phyloP scores from a whole-genome alignment of 2,888 invertebrate species.

The Lycophotia porphyrea region DNA sequence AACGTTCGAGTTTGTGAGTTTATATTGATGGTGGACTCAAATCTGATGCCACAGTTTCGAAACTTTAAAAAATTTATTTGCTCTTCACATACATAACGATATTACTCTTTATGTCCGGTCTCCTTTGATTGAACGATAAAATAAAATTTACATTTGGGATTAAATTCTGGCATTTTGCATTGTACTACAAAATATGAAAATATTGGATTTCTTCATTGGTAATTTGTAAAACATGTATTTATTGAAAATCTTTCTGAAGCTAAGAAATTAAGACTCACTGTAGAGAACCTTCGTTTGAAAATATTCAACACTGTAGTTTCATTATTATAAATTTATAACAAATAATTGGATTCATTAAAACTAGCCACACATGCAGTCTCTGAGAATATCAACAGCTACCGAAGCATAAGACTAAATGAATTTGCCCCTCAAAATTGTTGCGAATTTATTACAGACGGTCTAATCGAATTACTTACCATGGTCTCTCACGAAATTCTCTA shows the following conservation, averaged over 20 bases:
- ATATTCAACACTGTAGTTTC: not conserved
- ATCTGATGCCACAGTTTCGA: constrained; percentile 32
- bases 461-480: constrained; percentile 67
- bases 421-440: constrained; percentile 38
- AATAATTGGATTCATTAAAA: constrained; percentile 7
- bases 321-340: not conserved
- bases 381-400: constrained; percentile 10
- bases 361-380: not conserved
- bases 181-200: constrained; percentile 15
- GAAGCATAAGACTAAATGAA: constrained; percentile 29
- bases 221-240: constrained; percentile 27
- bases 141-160: constrained; percentile 48
- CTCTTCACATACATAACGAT: constrained; percentile 23
- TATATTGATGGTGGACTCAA: constrained; percentile 34
- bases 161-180: constrained; percentile 15
- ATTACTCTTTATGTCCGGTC: constrained; percentile 23
- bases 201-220: constrained; percentile 17
- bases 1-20: constrained; percentile 38
- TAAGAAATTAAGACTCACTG: not conserved
- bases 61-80: constrained; percentile 42
- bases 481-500: constrained; percentile 63
- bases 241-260: not conserved
- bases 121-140: constrained; percentile 44
- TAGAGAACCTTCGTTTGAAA: not conserved
- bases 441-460: constrained; percentile 40